These are phyloP conservation scores for Oligia fasciuncula DNA, from an alignment of 2,888 invertebrate genomes.

Conservation along the genomic window DNA sequence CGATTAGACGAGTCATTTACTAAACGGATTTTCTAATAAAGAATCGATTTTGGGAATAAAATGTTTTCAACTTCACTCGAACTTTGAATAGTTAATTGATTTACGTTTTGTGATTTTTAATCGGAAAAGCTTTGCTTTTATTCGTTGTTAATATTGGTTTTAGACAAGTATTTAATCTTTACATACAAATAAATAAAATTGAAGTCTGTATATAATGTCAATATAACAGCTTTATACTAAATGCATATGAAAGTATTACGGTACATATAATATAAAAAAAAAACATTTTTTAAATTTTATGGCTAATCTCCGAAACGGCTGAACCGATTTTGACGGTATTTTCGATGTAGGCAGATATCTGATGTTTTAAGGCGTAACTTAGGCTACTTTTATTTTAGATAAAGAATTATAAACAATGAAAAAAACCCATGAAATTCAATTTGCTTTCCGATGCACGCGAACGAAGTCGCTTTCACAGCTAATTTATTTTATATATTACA, in stretches of 20 bases:
- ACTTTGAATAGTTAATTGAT: slow-evolving; percentile 29
- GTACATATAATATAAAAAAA: too few species aligned
- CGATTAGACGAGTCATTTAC: slow-evolving; percentile 55
- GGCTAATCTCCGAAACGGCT: not conserved
- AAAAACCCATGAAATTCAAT: too few species aligned
- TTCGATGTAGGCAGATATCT: not conserved
- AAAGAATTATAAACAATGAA: too few species aligned
- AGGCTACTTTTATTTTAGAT: too few species aligned
- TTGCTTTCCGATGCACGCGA: too few species aligned
- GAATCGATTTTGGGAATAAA: slow-evolving; percentile 34
- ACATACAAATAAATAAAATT: not conserved
- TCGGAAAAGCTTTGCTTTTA: not conserved
- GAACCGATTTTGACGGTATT: not conserved
- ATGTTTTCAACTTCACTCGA: slow-evolving; percentile 17
- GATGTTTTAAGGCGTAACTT: not conserved
- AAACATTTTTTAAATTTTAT: too few species aligned
- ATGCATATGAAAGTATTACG: too few species aligned
- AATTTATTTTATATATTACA: not conserved
- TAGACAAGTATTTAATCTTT: not conserved
- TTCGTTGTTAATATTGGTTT: not conserved
- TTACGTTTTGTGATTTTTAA: slow-evolving; percentile 4
- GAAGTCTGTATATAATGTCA: not conserved
- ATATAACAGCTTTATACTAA: too few species aligned
- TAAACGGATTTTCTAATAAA: slow-evolving; percentile 49
- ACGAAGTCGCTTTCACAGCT: not conserved